Evolutionary conservation across 2,888 invertebrate species (phyloP).

Genomic region (Ornithoptera priamus): DNA sequence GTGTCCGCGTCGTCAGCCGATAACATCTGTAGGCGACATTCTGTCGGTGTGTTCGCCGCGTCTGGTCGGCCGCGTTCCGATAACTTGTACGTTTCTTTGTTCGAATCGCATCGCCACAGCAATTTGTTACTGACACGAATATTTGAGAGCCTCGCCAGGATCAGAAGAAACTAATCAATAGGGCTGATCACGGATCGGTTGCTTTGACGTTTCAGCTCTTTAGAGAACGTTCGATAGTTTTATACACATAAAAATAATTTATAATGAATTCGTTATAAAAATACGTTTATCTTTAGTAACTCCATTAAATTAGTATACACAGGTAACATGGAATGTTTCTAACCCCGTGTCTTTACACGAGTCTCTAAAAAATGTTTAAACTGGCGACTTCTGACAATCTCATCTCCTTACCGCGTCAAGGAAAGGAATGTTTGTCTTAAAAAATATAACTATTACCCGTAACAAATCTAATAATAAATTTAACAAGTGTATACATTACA

Average conservation of each 20-base stretch:
- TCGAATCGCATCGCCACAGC: slow-evolving; percentile 16
- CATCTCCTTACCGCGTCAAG: no score
- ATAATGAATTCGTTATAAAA: neutral
- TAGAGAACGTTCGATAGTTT: neutral
- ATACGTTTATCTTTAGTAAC: no score
- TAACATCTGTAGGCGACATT: slow-evolving; percentile 29
- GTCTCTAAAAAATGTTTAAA: no score
- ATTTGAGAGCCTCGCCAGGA: slow-evolving; percentile 12
- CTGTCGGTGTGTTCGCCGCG: slow-evolving; percentile 14
- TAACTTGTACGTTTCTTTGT: slow-evolving; percentile 29
- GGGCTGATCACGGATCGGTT: slow-evolving; percentile 19
- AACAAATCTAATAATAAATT: neutral
- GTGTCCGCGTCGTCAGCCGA: slow-evolving; percentile 23
- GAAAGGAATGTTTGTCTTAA: neutral
- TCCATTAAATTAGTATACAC: no score
- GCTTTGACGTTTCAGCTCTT: slow-evolving; percentile 1
- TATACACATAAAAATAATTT: neutral
- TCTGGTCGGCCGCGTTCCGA: slow-evolving; percentile 25
- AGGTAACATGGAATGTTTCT: no score
- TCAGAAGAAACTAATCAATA: slow-evolving; percentile 32
- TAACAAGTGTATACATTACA: neutral
- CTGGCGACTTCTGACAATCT: no score
- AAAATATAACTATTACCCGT: neutral
- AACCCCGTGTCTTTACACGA: no score
- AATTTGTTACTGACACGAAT: slow-evolving; percentile 31